Percentiles rank a stretch among this genome's conserved stretches.
Conservation (phyloP, 64 coral and sea anemone genomes). For the Stylophora pistillata region DNA sequence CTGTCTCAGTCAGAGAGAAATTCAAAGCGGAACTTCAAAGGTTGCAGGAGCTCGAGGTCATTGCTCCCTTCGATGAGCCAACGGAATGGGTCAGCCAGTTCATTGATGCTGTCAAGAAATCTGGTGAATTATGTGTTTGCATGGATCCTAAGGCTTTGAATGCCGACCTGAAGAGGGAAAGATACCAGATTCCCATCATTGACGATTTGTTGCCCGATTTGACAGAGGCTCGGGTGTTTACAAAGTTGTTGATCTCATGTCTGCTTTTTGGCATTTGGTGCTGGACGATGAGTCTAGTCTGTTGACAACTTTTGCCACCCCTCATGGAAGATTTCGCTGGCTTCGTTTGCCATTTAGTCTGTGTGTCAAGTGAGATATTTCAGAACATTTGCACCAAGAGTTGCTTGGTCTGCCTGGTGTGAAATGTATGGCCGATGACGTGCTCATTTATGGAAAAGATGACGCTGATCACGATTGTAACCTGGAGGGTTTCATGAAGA, state of each 20-base stretch:
- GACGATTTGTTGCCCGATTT: not conserved
- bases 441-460: too few relatives aligned
- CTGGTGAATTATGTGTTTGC: too few relatives aligned
- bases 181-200: not conserved
- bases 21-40: not conserved
- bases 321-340: too few relatives aligned
- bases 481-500: not conserved
- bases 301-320: too few relatives aligned
- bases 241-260: not conserved
- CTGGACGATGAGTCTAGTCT: too few relatives aligned
- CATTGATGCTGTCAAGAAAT: too few relatives aligned
- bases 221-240: not conserved
- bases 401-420: too few relatives aligned
- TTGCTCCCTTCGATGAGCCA: constrained; percentile 14
- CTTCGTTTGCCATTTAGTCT: too few relatives aligned
- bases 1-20: constrained; percentile 43
- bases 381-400: too few relatives aligned
- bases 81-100: constrained; percentile 40
- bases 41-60: not conserved
- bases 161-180: not conserved
- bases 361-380: too few relatives aligned
- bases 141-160: too few relatives aligned
- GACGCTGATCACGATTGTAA: not conserved
- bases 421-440: too few relatives aligned
- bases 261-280: not conserved